These are phyloP conservation scores for Rhinichthys osculus DNA, from an alignment of 2,797 vertebrate genomes.

Conservation along the genomic window DNA sequence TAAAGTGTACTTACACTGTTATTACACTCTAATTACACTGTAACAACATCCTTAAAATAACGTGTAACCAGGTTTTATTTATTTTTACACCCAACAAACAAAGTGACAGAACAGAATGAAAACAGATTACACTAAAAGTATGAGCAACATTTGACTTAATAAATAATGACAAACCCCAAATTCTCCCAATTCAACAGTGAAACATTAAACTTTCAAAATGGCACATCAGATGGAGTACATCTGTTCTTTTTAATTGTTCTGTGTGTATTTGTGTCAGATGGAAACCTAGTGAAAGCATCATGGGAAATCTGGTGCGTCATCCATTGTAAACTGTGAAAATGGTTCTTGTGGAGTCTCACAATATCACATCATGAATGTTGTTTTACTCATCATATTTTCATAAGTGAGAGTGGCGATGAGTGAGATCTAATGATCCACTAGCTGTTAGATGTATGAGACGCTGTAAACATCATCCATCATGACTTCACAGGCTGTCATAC, in stretches of 20 bases:
- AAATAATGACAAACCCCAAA: neutral
- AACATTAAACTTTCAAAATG: neutral
- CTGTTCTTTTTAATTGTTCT: neutral
- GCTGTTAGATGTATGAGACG: neutral
- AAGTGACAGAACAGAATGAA: neutral
- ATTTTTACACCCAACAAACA: too few species aligned
- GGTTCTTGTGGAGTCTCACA: neutral
- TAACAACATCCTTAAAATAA: neutral
- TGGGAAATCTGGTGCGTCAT: neutral
- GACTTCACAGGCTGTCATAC: neutral
- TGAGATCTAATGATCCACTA: slow-evolving; percentile 18
- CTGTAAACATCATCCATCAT: slow-evolving; percentile 37
- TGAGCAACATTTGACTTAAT: neutral
- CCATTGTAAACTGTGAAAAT: neutral
- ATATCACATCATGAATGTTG: neutral
- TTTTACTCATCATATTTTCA: neutral
- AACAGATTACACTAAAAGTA: neutral
- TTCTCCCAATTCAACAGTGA: neutral
- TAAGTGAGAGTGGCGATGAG: neutral
- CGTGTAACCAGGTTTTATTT: neutral
- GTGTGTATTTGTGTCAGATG: neutral
- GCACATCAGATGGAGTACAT: neutral
- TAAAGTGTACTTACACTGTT: neutral
- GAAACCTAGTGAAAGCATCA: neutral
- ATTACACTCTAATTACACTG: neutral